Evolutionary conservation across 1,140 invertebrate species (phyloP).

Genomic region (Euschistus heros): DNA sequence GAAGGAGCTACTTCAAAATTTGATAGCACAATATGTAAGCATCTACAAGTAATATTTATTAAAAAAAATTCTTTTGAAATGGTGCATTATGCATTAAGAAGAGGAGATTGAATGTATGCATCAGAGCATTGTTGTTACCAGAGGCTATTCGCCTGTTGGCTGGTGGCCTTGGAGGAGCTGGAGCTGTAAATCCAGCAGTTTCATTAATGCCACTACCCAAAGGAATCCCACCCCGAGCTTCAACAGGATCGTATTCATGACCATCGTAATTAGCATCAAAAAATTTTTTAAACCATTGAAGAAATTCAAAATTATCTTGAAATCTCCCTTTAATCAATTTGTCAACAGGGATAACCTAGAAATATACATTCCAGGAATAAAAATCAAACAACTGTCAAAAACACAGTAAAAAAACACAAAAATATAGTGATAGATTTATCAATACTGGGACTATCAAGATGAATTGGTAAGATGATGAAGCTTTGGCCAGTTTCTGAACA

Average conservation of each 20-base stretch:
- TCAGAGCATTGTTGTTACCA: slow-evolving; percentile 11
- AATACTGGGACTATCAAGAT: too few relatives aligned
- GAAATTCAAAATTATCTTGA: slow-evolving; percentile 98
- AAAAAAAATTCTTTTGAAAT: too few relatives aligned
- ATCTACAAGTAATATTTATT: too few relatives aligned
- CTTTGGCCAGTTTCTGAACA: too few relatives aligned
- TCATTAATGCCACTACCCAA: slow-evolving; percentile 49
- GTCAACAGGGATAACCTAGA: slow-evolving; percentile 58
- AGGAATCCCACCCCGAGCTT: slow-evolving; percentile 67
- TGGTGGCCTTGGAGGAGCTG: slow-evolving; percentile 22
- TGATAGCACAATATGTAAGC: too few relatives aligned
- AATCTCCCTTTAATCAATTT: slow-evolving; percentile 87
- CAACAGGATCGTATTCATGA: slow-evolving; percentile 80
- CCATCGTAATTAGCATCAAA: slow-evolving; percentile 96
- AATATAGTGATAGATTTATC: too few relatives aligned
- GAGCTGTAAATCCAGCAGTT: slow-evolving; percentile 21
- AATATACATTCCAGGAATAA: slow-evolving; percentile 5
- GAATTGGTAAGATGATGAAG: too few relatives aligned
- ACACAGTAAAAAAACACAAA: too few relatives aligned
- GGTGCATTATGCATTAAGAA: background rate
- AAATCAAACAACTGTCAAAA: background rate
- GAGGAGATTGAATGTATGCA: background rate
- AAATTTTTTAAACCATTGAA: slow-evolving; percentile 99
- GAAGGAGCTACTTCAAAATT: background rate
- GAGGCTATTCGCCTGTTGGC: slow-evolving; percentile 22